A percentile compares a stretch with the other conserved stretches of the same genome.
phyloP scores from a whole-genome alignment of 2,888 invertebrate species.

The Lagria hirta region DNA sequence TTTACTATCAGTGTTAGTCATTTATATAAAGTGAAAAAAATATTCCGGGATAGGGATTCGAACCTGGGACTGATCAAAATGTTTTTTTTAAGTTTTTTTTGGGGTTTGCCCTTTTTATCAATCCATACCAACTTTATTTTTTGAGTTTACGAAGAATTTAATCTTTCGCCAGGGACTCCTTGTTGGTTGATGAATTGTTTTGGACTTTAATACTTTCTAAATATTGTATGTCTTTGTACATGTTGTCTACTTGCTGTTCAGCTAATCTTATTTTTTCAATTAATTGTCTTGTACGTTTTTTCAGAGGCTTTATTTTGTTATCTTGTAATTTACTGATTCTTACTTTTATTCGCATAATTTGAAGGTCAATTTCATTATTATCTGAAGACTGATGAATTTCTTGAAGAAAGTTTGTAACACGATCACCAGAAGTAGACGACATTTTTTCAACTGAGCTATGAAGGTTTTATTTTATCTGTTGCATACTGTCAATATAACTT shows the following conservation, averaged over 20 bases:
- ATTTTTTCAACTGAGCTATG: too few species aligned
- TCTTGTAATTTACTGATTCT: slow-evolving; percentile 12
- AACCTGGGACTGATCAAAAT: slow-evolving; percentile 9
- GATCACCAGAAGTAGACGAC: too few species aligned
- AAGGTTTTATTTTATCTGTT: too few species aligned
- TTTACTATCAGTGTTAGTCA: neutral
- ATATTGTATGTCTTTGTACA: slow-evolving; percentile 8
- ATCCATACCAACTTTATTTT: slow-evolving; percentile 13
- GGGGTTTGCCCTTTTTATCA: slow-evolving; percentile 9
- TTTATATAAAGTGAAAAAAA: slow-evolving; percentile 6
- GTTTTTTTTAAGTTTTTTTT: slow-evolving; percentile 7
- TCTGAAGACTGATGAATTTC: slow-evolving; percentile 13
- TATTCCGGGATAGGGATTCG: slow-evolving; percentile 15
- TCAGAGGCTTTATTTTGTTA: slow-evolving; percentile 12
- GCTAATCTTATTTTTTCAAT: slow-evolving; percentile 1
- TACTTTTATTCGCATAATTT: slow-evolving; percentile 12
- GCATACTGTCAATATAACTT: too few species aligned
- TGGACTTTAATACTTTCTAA: slow-evolving; percentile 12
- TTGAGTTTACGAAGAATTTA: slow-evolving; percentile 13
- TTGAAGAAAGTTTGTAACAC: slow-evolving; percentile 7
- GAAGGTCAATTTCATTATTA: slow-evolving; percentile 13
- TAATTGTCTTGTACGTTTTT: slow-evolving; percentile 11
- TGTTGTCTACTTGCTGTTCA: slow-evolving; percentile 1
- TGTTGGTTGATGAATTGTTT: slow-evolving; percentile 12
- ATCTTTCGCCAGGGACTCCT: slow-evolving; percentile 11